These are phyloP conservation scores for Tragelaphus strepsiceros DNA, from an alignment of 2,113 vertebrate genomes.

Conservation along the genomic window DNA sequence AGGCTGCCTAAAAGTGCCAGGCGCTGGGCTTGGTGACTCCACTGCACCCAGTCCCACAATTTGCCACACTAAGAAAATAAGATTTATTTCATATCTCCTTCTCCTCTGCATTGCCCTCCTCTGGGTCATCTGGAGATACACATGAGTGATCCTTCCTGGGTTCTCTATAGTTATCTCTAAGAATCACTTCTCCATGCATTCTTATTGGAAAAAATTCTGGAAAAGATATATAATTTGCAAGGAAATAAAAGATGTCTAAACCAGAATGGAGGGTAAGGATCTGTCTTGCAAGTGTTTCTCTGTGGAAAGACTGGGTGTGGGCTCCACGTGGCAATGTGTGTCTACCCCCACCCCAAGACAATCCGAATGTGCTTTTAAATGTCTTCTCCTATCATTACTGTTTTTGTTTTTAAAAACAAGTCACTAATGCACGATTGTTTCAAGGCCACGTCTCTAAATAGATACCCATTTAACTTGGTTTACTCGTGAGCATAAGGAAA, in stretches of 20 bases:
- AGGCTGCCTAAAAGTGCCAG: no score
- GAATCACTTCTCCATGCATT: not conserved
- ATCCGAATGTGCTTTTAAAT: not conserved
- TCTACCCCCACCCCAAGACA: not conserved
- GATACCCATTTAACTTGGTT: not conserved
- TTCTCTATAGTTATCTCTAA: not conserved
- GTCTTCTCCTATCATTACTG: not conserved
- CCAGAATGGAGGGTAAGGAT: not conserved
- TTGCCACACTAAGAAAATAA: not conserved
- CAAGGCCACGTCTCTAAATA: not conserved
- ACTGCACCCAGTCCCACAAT: not conserved
- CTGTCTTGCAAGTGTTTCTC: not conserved
- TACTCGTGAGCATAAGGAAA: not conserved
- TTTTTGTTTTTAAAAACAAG: not conserved
- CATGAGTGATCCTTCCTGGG: not conserved
- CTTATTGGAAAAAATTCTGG: not conserved
- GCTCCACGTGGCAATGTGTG: accelerated
- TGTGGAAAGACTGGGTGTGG: not conserved
- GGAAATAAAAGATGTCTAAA: not conserved
- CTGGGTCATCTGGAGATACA: not conserved
- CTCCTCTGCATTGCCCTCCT: not conserved
- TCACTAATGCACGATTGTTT: not conserved
- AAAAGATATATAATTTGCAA: not conserved
- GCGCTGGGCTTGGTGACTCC: not conserved
- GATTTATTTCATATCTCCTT: not conserved